Base-by-base conservation (phyloP, 2,797 vertebrate species). In the Notoglanidium macrostoma region DNA sequence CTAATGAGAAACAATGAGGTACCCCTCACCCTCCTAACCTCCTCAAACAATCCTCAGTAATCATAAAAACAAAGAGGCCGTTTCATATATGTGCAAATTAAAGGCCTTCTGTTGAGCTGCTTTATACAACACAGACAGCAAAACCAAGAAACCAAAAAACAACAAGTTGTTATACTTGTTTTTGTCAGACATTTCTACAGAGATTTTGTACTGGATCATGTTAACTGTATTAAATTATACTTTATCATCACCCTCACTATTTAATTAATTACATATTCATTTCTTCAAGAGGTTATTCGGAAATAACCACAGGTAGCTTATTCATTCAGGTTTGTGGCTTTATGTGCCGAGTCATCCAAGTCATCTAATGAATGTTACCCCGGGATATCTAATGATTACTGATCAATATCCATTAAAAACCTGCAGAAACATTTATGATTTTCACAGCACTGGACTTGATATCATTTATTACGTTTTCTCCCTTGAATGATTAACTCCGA, bases 1-100 rank as follows among this genome's bases (percentile, higher is more conserved):
- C 89, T 92, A 91, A 92, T 89, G 90, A 92, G 90, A 88, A 91
- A 87, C 89, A 87, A 92, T 92, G 86, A 84, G 85, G 74, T 83
- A 51, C 63, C 68, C 57, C 78, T 90, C 80, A 87, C 90, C 89
- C 87, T 77, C 84, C 70, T 85, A 90, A 85, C 83, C 88, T 89
- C 76, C 68, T 72, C 32, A 85, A 76, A 80, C 78, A 63, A 61
- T 61, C 86, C 81, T 86, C 73, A 84, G 86, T 78, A 84, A 88
- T 88, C 87, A 89, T 86, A 89, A 89, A 85, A 65, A 84, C 55
- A 87, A 29, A 82, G 49, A 74, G 49, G 82, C 65, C 67, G 74
- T 26, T 70, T 78, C 32, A 51, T 76, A 90, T 51, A 79, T 35
- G 40, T 61, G 23, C 74, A 72, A 79, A 54, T 83, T 55, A 40